Evolutionary conservation across 2,797 vertebrate species (phyloP).

Genomic region (Lagodon rhomboides): DNA sequence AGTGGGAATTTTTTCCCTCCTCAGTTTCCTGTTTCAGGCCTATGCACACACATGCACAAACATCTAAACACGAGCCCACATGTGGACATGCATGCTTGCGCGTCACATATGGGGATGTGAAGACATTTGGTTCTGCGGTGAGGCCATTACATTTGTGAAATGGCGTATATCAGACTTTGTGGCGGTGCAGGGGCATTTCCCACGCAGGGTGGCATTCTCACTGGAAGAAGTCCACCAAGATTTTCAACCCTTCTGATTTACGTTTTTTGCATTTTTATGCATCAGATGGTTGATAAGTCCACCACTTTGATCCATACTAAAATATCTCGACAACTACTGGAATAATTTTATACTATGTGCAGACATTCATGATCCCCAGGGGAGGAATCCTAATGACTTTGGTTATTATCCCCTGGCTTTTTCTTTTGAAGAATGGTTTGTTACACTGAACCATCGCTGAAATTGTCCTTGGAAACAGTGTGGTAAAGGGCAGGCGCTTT

Average conservation of each 20-base stretch:
- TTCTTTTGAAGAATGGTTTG: no score
- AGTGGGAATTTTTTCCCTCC: constrained; percentile 23
- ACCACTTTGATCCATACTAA: background rate
- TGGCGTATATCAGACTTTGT: constrained; percentile 6
- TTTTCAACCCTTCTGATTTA: background rate
- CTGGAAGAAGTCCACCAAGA: background rate
- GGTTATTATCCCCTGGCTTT: constrained; percentile 3
- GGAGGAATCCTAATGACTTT: background rate
- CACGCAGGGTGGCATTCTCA: background rate
- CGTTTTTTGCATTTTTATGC: constrained; percentile 4
- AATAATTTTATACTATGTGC: background rate
- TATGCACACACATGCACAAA: constrained; percentile 38
- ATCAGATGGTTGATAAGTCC: no score
- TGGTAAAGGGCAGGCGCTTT: no score
- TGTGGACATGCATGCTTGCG: constrained; percentile 38
- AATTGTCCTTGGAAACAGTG: no score
- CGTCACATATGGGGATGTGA: constrained; percentile 35
- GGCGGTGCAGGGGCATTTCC: constrained; percentile 7
- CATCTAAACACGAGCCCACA: constrained; percentile 43
- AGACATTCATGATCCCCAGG: background rate
- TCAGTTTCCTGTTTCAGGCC: constrained; percentile 59
- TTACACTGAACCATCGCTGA: no score
- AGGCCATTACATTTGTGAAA: constrained; percentile 31
- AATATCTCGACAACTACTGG: constrained; percentile 5
- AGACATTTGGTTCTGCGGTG: constrained; percentile 36